Evolutionary conservation across 1,140 invertebrate species (phyloP).

Genomic region (Proctacanthus coquilletti): DNA sequence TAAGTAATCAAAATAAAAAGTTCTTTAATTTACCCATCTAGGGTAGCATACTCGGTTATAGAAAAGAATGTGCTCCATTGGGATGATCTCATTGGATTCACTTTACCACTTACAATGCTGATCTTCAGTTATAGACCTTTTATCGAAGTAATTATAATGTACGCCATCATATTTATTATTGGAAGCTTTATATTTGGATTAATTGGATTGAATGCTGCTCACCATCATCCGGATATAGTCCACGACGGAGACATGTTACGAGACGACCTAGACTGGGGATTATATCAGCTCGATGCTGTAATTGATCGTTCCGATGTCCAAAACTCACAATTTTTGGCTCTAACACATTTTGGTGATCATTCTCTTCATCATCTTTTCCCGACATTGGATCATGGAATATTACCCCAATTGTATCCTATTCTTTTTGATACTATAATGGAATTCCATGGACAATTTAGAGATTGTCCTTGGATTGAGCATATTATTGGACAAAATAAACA

Average conservation of each 20-base stretch:
- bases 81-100: slow-evolving; percentile 33
- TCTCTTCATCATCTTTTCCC: slow-evolving; percentile 66
- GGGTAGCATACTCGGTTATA: slow-evolving; percentile 9
- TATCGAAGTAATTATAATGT: slow-evolving; percentile 29
- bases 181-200: slow-evolving; percentile 44
- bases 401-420: slow-evolving; percentile 44
- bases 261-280: slow-evolving; percentile 53
- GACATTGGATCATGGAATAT: slow-evolving; percentile 56
- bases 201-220: slow-evolving; percentile 57
- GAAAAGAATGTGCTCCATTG: slow-evolving; percentile 16
- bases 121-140: slow-evolving; percentile 18
- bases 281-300: slow-evolving; percentile 59
- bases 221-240: slow-evolving; percentile 67
- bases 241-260: slow-evolving; percentile 58
- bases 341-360: slow-evolving; percentile 63
- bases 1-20: too few relatives aligned
- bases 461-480: slow-evolving; percentile 40
- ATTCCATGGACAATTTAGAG: slow-evolving; percentile 40
- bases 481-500: slow-evolving; percentile 51
- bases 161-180: slow-evolving; percentile 39
- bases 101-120: slow-evolving; percentile 34
- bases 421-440: slow-evolving; percentile 49
- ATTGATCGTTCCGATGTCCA: slow-evolving; percentile 53
- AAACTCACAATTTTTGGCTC: slow-evolving; percentile 42
- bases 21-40: slow-evolving; percentile 8